These are phyloP conservation scores for Maniola hyperantus DNA, from an alignment of 2,888 invertebrate species.

Conservation along the genomic window DNA sequence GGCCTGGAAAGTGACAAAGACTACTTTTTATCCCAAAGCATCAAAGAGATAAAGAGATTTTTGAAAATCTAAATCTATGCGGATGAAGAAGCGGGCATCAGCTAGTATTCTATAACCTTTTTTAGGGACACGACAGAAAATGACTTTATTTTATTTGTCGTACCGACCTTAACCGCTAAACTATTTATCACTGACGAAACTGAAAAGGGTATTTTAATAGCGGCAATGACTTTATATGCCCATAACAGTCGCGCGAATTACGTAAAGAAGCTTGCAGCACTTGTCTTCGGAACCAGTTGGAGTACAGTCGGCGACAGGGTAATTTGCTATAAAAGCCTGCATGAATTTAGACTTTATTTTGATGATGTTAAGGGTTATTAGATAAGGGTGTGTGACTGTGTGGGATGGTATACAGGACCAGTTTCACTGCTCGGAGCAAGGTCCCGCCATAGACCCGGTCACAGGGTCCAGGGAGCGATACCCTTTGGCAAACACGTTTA, in stretches of 20 bases:
- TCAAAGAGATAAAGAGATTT: too few species aligned
- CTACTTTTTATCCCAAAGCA: too few species aligned
- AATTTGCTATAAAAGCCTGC: neutral
- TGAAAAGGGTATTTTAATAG: slow-evolving; percentile 31
- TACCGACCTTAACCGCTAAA: slow-evolving; percentile 11
- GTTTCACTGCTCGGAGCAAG: slow-evolving; percentile 66
- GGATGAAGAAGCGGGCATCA: too few species aligned
- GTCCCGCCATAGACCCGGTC: slow-evolving; percentile 62
- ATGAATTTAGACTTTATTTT: slow-evolving; percentile 21
- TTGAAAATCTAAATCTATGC: too few species aligned
- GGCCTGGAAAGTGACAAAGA: too few species aligned
- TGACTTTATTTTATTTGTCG: neutral
- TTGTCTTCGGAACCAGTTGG: slow-evolving; percentile 57
- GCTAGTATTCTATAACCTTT: neutral
- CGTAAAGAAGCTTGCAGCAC: slow-evolving; percentile 54
- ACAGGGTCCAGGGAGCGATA: slow-evolving; percentile 45
- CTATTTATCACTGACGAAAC: slow-evolving; percentile 30
- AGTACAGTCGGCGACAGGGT: slow-evolving; percentile 36
- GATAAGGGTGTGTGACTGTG: neutral
- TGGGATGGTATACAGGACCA: slow-evolving; percentile 50
- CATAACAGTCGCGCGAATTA: slow-evolving; percentile 55
- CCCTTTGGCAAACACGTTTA: slow-evolving; percentile 44
- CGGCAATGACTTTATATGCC: slow-evolving; percentile 42
- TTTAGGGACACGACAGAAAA: neutral
- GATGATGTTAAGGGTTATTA: slow-evolving; percentile 15